phyloP scores from a whole-genome alignment of 2,888 invertebrate species.

The Omphaloscelis lunosa region DNA sequence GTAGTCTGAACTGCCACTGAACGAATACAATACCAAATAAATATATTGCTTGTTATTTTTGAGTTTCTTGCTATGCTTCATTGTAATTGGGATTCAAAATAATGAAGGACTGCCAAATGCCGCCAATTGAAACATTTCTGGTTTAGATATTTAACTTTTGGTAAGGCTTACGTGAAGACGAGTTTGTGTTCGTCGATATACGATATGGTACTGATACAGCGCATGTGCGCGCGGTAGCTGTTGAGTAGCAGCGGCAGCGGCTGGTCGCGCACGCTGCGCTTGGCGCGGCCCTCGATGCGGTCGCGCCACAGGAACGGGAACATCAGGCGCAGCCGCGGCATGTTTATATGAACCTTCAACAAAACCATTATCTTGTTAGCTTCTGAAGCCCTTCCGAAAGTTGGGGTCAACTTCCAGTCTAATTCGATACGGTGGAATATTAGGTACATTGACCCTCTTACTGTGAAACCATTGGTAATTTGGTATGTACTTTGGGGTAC shows the following conservation, averaged over 20 bases:
- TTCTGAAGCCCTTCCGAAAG: neutral
- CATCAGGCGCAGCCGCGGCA: constrained; percentile 92
- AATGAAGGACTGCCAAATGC: neutral
- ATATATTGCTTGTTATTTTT: neutral
- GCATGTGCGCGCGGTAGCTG: constrained; percentile 93
- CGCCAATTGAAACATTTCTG: neutral
- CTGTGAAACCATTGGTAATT: neutral
- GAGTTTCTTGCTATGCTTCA: neutral
- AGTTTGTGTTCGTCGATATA: constrained; percentile 92
- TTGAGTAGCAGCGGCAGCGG: constrained; percentile 92
- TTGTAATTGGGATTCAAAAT: neutral
- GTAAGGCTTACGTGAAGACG: constrained; percentile 90
- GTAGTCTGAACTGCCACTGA: constrained; percentile 93
- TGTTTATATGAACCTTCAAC: constrained; percentile 88
- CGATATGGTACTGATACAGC: constrained; percentile 92
- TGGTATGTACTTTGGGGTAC: neutral
- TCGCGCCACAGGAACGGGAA: constrained; percentile 94
- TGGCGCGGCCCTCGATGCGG: constrained; percentile 92
- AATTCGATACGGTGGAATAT: neutral
- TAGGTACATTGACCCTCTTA: neutral
- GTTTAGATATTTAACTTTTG: constrained; percentile 1
- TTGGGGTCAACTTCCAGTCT: neutral
- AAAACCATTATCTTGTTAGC: constrained; percentile 7
- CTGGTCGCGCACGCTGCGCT: constrained; percentile 91
- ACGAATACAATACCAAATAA: constrained; percentile 1